Evolutionary conservation across 2,113 vertebrate genomes (phyloP), one percentile per base, ranked within the genome.

Genomic region (Aptenodytes forsteri): DNA sequence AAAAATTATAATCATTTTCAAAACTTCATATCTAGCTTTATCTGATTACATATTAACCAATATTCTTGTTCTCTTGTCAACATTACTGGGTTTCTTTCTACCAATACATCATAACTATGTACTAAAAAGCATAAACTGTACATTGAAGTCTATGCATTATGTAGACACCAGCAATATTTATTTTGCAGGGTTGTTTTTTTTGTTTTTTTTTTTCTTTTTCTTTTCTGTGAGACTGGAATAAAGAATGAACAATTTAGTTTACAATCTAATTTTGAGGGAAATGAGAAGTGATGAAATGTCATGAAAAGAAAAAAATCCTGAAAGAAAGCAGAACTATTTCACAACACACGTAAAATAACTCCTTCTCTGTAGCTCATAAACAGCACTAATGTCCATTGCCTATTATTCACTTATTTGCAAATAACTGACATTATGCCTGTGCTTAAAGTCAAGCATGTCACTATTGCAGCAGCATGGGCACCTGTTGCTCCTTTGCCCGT

Each of bases 231-330:
- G 84, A 65, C 61, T 95, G 52, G 66, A 75, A 85, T 93, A 94
- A 97, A 87, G 40, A 93, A 95, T 85, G 73, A 97, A 91, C 87
- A 79, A 72, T 96, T 96, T 90, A 69, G 81, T 88, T 93, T 93
- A 58, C 36, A 97, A 97, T 97, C 90, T 96, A 97, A 97, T 97
- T 97, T 91, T 91, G 75, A 62, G 78, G 96, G 96, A 97, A 97
- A 97, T 97, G 97, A 93, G 96, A 97, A 96, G 91, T 95, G 93
- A 93, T 91, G 89, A 96, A 95, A 97, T 91, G 71, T 91, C 95
- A 90, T 93, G 84, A 94, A 94, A 96, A 85, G 69, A 95, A 94
- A 93, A 83, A 72, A 85, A 83, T 7, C 32, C 66, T 95, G 95
- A 97, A 94, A 94, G 46, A 97, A 97, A 93, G 19, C 95, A 97